Evolutionary conservation across 2,113 vertebrate genomes (phyloP).

Genomic region (Heterocephalus glaber): DNA sequence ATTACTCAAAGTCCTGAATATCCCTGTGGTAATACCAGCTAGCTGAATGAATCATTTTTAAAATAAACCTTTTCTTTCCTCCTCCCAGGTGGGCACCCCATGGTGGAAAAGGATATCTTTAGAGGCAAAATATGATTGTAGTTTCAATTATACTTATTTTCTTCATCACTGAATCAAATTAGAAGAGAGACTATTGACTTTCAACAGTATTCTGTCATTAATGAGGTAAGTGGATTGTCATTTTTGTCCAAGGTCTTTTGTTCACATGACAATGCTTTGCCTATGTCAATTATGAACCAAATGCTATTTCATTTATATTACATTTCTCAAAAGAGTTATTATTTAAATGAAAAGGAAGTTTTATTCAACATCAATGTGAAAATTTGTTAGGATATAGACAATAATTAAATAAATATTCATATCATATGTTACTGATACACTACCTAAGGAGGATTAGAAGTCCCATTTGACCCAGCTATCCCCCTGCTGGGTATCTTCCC

Average conservation of each 20-base stretch:
- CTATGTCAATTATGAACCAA: not conserved
- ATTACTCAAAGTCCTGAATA: not conserved
- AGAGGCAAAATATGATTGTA: not conserved
- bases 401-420: not conserved
- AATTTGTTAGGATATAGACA: not conserved
- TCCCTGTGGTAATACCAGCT: not conserved
- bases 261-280: not conserved
- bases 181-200: not conserved
- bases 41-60: not conserved
- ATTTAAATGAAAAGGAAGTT: conserved; percentile 20
- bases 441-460: too few species aligned
- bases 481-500: too few species aligned
- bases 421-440: not conserved
- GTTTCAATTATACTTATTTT: conserved; percentile 47
- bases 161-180: conserved; percentile 36
- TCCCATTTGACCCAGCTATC: too few species aligned
- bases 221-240: not conserved
- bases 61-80: not conserved
- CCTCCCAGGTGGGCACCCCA: not conserved
- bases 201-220: conserved; percentile 43
- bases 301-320: not conserved
- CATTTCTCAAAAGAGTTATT: conserved; percentile 25
- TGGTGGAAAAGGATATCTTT: not conserved
- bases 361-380: not conserved
- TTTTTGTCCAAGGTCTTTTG: not conserved